A percentile compares a stretch with the other conserved stretches of the same genome.
Evolutionary conservation across 2,113 vertebrate species (phyloP).

Genomic region (Perognathus longimembris): DNA sequence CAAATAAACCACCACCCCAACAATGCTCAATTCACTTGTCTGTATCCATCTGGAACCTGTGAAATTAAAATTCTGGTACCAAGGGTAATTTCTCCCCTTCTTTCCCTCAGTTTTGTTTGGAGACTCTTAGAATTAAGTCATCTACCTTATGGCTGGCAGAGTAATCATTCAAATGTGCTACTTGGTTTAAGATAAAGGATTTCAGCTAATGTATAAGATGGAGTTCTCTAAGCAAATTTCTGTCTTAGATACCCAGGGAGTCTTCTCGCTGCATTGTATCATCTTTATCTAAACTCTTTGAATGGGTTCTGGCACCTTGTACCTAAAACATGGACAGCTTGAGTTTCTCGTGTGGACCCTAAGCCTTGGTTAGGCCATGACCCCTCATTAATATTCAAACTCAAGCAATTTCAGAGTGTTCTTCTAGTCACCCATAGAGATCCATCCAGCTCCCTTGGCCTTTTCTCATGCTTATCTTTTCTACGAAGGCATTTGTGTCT

Average conservation of each 20-base stretch:
- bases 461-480: conserved; percentile 72
- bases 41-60: background rate
- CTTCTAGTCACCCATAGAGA: background rate
- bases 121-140: conserved; percentile 4
- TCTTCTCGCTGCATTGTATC: background rate
- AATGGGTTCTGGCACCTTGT: background rate
- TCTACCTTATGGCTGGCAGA: background rate
- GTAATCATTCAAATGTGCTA: background rate
- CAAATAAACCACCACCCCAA: background rate
- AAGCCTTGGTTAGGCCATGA: conserved; percentile 14
- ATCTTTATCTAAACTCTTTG: background rate
- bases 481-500: conserved; percentile 74
- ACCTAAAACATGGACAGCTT: conserved; percentile 1
- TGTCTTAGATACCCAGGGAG: background rate
- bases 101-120: background rate
- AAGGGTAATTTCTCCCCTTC: background rate
- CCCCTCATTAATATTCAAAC: conserved; percentile 68
- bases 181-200: conserved; percentile 39
- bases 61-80: background rate
- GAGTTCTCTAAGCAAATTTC: conserved; percentile 17
- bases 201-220: background rate
- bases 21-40: background rate
- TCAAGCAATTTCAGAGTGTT: conserved; percentile 51
- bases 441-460: background rate
- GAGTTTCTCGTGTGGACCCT: background rate